These are phyloP conservation scores for Vannuccia rotundouncinata DNA, from an alignment of 2,888 invertebrate species.

Conservation along the genomic window DNA sequence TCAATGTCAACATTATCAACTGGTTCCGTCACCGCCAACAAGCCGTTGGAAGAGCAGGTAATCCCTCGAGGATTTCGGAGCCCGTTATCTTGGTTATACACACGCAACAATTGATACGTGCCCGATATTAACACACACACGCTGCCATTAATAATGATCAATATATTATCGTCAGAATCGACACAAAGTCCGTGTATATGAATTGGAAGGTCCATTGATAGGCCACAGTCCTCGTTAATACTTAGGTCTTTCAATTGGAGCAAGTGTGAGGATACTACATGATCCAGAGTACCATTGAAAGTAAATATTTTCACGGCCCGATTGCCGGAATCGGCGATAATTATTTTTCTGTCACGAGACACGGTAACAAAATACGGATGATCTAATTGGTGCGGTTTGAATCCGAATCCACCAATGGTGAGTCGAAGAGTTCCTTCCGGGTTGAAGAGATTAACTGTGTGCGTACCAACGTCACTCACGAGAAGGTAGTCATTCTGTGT, in stretches of 20 bases:
- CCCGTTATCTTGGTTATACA: conserved; percentile 2
- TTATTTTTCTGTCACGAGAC: conserved; percentile 21
- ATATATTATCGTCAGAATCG: conserved; percentile 26
- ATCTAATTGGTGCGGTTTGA: neutral
- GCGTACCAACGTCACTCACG: conserved; percentile 16
- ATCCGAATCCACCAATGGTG: conserved; percentile 13
- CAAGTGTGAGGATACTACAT: conserved; percentile 6
- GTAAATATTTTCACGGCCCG: conserved; percentile 18
- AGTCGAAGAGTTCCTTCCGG: conserved; percentile 18
- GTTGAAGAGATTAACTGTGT: conserved; percentile 9
- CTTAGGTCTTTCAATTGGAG: conserved; percentile 13
- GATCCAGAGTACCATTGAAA: conserved; percentile 10
- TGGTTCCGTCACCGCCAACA: neutral
- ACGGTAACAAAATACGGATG: neutral
- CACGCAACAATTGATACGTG: neutral
- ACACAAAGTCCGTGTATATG: conserved; percentile 15
- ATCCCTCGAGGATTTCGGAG: neutral
- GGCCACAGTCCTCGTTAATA: neutral
- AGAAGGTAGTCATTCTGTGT: conserved; percentile 31
- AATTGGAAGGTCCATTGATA: neutral
- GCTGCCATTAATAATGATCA: conserved; percentile 24
- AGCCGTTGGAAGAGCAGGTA: neutral
- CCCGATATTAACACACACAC: conserved; percentile 15
- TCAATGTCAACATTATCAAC: too few species aligned
- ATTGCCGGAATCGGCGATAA: conserved; percentile 16